Conservation (phyloP, 2,888 invertebrate genomes). For the Siphlonurus alternatus region DNA sequence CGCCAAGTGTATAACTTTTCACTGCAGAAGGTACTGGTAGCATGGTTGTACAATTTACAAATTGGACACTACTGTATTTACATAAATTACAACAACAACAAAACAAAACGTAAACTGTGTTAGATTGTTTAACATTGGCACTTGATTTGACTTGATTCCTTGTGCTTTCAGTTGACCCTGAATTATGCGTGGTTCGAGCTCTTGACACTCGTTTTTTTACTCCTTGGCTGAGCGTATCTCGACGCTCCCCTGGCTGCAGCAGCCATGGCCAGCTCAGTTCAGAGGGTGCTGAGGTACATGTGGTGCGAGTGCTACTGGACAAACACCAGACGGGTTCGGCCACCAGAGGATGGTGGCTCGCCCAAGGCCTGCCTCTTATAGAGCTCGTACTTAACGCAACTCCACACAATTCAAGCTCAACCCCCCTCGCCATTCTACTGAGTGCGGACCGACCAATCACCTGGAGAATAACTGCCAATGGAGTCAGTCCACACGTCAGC, state of each 20-base stretch:
- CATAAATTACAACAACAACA: too few relatives aligned
- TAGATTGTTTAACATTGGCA: too few relatives aligned
- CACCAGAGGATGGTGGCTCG: conserved; percentile 36
- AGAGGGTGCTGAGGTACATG: conserved; percentile 8
- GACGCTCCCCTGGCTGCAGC: conserved; percentile 12
- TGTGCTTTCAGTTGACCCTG: conserved; percentile 11
- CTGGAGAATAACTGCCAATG: conserved; percentile 11
- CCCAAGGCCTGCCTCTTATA: conserved; percentile 26
- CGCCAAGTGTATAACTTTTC: too few relatives aligned
- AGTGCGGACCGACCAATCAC: conserved; percentile 12
- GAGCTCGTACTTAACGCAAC: conserved; percentile 4
- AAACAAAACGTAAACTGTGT: too few relatives aligned
- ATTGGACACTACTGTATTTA: too few relatives aligned
- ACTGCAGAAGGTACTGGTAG: too few relatives aligned
- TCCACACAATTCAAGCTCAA: not conserved
- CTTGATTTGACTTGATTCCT: too few relatives aligned
- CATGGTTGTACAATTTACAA: too few relatives aligned
- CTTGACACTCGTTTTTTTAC: conserved; percentile 14
- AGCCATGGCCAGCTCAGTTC: conserved; percentile 6
- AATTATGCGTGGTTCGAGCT: conserved; percentile 14
- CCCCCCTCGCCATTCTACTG: conserved; percentile 11
- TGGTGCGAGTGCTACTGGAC: conserved; percentile 8
- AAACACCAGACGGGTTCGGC: conserved; percentile 23
- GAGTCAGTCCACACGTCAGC: conserved; percentile 1
- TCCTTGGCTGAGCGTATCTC: conserved; percentile 13